Conservation (phyloP, 2,113 vertebrate species). For the Pelecanoides urinatrix region DNA sequence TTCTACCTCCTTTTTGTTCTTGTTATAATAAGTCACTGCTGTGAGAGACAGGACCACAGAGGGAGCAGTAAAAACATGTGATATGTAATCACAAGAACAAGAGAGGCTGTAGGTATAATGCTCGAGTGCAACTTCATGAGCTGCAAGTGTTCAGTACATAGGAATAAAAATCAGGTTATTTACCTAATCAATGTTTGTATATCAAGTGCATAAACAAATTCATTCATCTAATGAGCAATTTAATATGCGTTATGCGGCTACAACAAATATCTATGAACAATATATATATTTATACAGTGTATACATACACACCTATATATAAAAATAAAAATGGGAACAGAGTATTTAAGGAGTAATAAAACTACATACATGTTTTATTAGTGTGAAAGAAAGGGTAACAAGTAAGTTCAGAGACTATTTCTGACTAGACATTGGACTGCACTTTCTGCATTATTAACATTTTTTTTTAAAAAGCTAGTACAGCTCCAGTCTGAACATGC, state of each 20-base stretch:
- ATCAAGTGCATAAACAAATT: not conserved
- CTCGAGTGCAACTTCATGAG: not conserved
- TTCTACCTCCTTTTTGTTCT: not conserved
- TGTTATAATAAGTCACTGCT: not conserved
- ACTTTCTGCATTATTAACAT: not conserved
- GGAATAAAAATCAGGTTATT: not conserved
- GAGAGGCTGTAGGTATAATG: not conserved
- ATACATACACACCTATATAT: fast-evolving
- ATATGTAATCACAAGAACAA: not conserved
- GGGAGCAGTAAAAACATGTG: not conserved
- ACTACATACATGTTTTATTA: not conserved
- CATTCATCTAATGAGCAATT: not conserved
- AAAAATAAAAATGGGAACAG: not conserved
- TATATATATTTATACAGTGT: not conserved
- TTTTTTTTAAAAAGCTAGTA: not conserved
- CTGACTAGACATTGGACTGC: not conserved
- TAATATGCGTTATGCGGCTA: not conserved
- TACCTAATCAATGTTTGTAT: not conserved
- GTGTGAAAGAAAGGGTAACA: not conserved
- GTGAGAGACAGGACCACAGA: not conserved
- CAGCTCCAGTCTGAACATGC: not conserved
- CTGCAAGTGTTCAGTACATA: not conserved
- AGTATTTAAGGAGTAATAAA: not conserved
- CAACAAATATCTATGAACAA: not conserved
- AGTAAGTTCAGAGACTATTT: not conserved